A percentile compares a stretch with the other conserved stretches of the same genome.
Conservation (phyloP, 1,140 invertebrate genomes). For the Nomia melanderi region DNA sequence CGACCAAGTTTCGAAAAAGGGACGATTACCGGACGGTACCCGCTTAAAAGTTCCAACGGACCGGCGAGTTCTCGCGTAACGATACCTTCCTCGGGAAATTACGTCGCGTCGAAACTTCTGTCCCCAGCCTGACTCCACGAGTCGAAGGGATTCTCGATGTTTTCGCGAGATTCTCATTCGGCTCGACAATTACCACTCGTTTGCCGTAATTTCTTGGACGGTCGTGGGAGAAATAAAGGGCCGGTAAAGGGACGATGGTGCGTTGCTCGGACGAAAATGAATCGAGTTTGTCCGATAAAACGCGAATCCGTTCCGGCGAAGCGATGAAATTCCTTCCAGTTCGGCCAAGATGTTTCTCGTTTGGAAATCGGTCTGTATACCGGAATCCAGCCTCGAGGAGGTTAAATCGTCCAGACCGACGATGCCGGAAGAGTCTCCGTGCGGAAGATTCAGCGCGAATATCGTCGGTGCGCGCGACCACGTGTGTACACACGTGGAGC, state of each 20-base stretch:
- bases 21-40: neutral
- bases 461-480: slow-evolving; percentile 35
- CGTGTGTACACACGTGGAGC: slow-evolving; percentile 60
- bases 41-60: slow-evolving; percentile 28
- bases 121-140: neutral
- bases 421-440: neutral
- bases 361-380: too few relatives aligned
- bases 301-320: too few relatives aligned
- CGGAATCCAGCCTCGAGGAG: too few relatives aligned
- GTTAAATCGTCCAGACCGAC: too few relatives aligned
- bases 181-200: neutral
- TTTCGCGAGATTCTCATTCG: neutral
- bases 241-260: too few relatives aligned
- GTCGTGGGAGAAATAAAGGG: too few relatives aligned
- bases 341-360: too few relatives aligned
- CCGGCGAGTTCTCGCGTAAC: slow-evolving; percentile 16
- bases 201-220: too few relatives aligned
- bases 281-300: too few relatives aligned
- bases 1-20: slow-evolving; percentile 21
- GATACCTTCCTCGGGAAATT: slow-evolving; percentile 35
- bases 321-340: too few relatives aligned
- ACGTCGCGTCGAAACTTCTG: slow-evolving; percentile 9
- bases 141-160: slow-evolving; percentile 11
- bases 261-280: too few relatives aligned
- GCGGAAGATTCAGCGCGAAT: neutral